Evolutionary conservation across 2,797 vertebrate genomes (phyloP).

Genomic region (Malacoctenus gilli): DNA sequence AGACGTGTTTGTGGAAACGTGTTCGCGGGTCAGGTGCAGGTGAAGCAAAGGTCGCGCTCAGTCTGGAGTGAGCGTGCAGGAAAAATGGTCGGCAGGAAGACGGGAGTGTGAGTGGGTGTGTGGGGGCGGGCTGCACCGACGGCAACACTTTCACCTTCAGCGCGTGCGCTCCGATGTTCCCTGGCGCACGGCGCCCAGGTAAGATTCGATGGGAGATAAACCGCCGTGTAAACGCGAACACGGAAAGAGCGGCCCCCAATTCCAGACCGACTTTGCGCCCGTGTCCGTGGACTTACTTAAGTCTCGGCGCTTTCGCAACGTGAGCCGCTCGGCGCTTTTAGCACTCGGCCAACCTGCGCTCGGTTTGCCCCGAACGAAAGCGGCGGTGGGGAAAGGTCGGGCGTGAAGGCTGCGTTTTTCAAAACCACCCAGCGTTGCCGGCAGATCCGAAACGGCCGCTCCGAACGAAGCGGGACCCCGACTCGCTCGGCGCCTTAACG

Average conservation of each 20-base stretch:
- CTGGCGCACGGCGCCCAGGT: slow-evolving; percentile 28
- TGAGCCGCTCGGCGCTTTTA: slow-evolving; percentile 10
- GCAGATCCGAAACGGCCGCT: not conserved
- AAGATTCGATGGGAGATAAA: slow-evolving; percentile 46
- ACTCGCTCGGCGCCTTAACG: not conserved
- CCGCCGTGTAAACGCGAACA: slow-evolving; percentile 26
- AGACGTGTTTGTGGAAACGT: no score
- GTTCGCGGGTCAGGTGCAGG: no score
- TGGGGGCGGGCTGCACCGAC: slow-evolving; percentile 23
- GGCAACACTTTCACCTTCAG: slow-evolving; percentile 62
- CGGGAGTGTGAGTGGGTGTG: slow-evolving; percentile 15
- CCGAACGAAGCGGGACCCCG: slow-evolving; percentile 7
- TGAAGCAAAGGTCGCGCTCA: no score
- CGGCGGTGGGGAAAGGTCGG: slow-evolving; percentile 41
- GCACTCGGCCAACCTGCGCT: slow-evolving; percentile 12
- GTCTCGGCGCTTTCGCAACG: slow-evolving; percentile 6
- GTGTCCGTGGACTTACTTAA: slow-evolving; percentile 2
- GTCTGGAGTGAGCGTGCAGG: no score
- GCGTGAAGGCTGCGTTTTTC: slow-evolving; percentile 5
- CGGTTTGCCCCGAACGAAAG: not conserved
- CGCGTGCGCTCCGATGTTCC: slow-evolving; percentile 25
- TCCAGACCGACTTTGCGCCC: slow-evolving; percentile 15
- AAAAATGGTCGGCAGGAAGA: no score
- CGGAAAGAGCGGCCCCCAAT: slow-evolving; percentile 2
- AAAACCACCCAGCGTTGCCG: slow-evolving; percentile 3